phyloP scores from a whole-genome alignment of 2,888 invertebrate species.

The Cheilosia vulpina region DNA sequence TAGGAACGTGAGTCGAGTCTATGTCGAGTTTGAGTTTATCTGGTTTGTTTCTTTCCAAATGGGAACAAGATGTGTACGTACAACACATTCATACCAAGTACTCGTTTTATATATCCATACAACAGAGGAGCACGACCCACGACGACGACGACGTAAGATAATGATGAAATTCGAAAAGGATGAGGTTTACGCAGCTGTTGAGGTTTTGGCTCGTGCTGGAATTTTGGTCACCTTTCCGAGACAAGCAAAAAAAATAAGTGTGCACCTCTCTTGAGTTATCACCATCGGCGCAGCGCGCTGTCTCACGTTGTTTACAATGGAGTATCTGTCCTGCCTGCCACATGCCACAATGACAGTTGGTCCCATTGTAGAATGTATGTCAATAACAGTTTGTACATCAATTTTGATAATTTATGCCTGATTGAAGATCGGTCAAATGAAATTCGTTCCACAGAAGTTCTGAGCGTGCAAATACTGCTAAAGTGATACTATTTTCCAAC shows the following conservation, averaged over 20 bases:
- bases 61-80: slow-evolving; percentile 14
- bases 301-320: slow-evolving; percentile 57
- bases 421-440: slow-evolving; percentile 17
- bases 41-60: slow-evolving; percentile 1
- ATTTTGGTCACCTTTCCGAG: slow-evolving; percentile 68
- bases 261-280: slow-evolving; percentile 67
- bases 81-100: slow-evolving; percentile 25
- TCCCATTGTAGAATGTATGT: slow-evolving; percentile 43
- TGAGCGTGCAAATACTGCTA: not conserved
- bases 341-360: slow-evolving; percentile 71
- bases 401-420: slow-evolving; percentile 49
- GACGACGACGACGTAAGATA: slow-evolving; percentile 34
- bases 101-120: slow-evolving; percentile 16
- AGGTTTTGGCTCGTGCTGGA: slow-evolving; percentile 71
- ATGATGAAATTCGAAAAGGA: slow-evolving; percentile 66
- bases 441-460: not conserved
- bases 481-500: too few relatives aligned
- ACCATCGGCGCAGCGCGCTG: slow-evolving; percentile 29
- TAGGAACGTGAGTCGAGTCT: slow-evolving; percentile 32
- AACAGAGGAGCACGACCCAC: not conserved
- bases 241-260: slow-evolving; percentile 43
- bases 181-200: slow-evolving; percentile 70
- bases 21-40: not conserved
- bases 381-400: slow-evolving; percentile 18
- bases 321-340: slow-evolving; percentile 64